A percentile compares a stretch with the other conserved stretches of the same genome.
Conservation (phyloP, 1,140 invertebrate genomes). For the Lasioglossum albipes region DNA sequence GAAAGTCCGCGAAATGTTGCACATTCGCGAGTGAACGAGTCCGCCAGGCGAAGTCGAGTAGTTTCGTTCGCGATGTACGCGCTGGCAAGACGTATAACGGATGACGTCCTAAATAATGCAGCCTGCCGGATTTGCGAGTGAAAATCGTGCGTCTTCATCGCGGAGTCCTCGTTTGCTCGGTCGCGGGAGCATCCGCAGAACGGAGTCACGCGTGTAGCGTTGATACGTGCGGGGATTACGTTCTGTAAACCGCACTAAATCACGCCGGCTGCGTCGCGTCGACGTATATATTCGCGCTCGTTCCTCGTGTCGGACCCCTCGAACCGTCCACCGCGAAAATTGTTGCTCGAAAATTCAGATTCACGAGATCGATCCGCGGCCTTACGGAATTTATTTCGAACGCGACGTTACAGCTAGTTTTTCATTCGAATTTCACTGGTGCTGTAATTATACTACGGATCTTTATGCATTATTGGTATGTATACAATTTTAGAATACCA, state of each 20-base stretch:
- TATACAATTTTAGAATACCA: too few relatives aligned
- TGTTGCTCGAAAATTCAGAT: background rate
- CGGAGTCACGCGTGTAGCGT: conserved; percentile 51
- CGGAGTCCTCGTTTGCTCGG: conserved; percentile 51
- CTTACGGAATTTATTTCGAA: background rate
- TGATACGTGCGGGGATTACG: conserved; percentile 64
- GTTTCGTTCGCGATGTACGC: conserved; percentile 15
- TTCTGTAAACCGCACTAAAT: conserved; percentile 69
- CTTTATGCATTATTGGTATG: too few relatives aligned
- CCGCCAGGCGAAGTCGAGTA: background rate
- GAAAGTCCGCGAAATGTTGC: background rate
- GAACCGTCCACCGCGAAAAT: conserved; percentile 4
- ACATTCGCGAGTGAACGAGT: background rate
- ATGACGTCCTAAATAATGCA: conserved; percentile 72
- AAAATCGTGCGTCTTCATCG: conserved; percentile 67
- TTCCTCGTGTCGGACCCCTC: background rate
- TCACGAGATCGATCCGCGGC: background rate
- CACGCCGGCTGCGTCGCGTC: conserved; percentile 45
- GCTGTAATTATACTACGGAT: too few relatives aligned
- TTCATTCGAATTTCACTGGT: too few relatives aligned
- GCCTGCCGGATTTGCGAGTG: conserved; percentile 64
- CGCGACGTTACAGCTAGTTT: background rate
- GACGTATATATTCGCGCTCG: conserved; percentile 17
- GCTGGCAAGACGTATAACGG: conserved; percentile 42
- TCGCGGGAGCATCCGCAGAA: conserved; percentile 27